Base-by-base conservation (phyloP, 2,888 invertebrate genomes). In the Mamestra brassicae region DNA sequence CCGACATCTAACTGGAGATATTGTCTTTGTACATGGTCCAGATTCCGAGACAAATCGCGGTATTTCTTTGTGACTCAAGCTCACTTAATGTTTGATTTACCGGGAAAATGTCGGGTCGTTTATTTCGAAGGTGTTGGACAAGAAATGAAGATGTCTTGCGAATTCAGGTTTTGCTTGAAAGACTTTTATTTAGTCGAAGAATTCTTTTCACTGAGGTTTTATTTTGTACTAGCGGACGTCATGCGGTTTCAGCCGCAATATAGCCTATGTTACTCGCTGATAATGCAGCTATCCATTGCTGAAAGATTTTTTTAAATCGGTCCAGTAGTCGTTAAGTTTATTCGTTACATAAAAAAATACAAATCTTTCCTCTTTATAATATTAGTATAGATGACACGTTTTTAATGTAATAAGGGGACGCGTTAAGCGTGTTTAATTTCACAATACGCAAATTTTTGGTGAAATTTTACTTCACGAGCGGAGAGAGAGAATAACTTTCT, bases 41-140 rank as follows among this genome's bases (percentile, higher is more conserved):
- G 65, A 70, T 73, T 60, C 58, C 52, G n/a, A 65, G 71, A 76
- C 65, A 60, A 73, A 76, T 67, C 38, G 42, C 38, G 55, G 64
- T 26, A 76, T 80, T 72, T 72, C 69, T 72, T 72, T 70, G 73
- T 42, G 45, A 26, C 17, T 50, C 45, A 60, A 58, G 36, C 55
- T 55, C 42, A 60, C 10, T 11, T 65, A 68, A 81, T 55, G 58
- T 34, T 66, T 66, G 60, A 72, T 69, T 76, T 62, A 69, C 50
- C 42, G 57, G 17, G 26, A 42, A 71, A 45, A 54, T 69, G 10
- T 34, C 15, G 5, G 4, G 10, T 17, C 36, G 2, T 7, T 52
- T 67, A 52, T 52, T 45, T 36, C 50, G 7, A 8, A 42, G 47
- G 13, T 66, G 15, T 50, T 34, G 10, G n/a, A 7, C 0, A 17